Conservation (phyloP, 2,113 vertebrate species). For the Hymenochirus boettgeri region DNA sequence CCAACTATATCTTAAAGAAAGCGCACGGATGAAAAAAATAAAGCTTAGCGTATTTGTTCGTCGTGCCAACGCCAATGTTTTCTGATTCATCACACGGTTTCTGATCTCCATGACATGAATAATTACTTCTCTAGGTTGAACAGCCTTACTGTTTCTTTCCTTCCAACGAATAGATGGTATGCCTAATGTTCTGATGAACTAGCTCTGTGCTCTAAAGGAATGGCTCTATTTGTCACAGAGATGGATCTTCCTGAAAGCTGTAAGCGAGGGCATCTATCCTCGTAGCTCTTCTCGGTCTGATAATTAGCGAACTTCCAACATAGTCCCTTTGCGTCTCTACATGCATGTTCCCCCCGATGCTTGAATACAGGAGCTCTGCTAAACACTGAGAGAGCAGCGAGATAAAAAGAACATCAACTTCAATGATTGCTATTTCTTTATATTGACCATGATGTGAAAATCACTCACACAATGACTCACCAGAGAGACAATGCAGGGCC, state of each 20-base stretch:
- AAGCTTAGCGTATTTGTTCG: too few relatives aligned
- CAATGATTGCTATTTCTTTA: too few relatives aligned
- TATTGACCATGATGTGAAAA: too few relatives aligned
- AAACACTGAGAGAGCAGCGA: too few relatives aligned
- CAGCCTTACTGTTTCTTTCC: not conserved
- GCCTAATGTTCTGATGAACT: conserved; percentile 45
- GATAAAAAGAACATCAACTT: too few relatives aligned
- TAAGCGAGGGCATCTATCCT: conserved; percentile 59
- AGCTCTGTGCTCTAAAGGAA: conserved; percentile 40
- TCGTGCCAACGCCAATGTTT: conserved; percentile 21
- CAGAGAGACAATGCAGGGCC: too few relatives aligned
- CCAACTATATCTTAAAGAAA: too few relatives aligned
- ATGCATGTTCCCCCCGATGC: too few relatives aligned
- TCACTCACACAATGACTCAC: too few relatives aligned
- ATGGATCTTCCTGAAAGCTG: conserved; percentile 57
- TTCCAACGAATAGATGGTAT: conserved; percentile 9
- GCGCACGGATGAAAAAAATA: too few relatives aligned
- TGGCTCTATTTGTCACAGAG: conserved; percentile 55
- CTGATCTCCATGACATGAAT: not conserved
- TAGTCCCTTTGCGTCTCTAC: conserved; percentile 20
- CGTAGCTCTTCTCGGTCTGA: conserved; percentile 61
- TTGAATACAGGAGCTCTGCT: too few relatives aligned
- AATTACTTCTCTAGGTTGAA: not conserved
- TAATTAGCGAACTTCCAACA: conserved; percentile 52
- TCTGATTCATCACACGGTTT: conserved; percentile 12